Evolutionary conservation across 2,888 invertebrate species (phyloP).

Genomic region (Spisula subtruncata): DNA sequence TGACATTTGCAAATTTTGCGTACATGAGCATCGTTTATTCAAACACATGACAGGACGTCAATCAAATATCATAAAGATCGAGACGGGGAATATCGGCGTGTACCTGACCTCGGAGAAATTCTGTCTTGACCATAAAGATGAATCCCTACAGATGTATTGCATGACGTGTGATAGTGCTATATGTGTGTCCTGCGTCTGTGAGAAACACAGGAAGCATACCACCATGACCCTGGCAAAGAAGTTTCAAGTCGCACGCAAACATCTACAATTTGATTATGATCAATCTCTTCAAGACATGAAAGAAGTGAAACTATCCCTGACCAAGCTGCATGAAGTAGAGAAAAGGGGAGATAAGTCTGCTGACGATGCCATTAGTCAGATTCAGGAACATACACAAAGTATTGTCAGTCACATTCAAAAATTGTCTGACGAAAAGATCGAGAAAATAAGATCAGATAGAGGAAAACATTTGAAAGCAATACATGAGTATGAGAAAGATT

Average conservation of each 20-base stretch:
- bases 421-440: conserved; percentile 70
- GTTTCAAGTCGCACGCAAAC: conserved; percentile 72
- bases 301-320: conserved; percentile 62
- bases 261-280: conserved; percentile 79
- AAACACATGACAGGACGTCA: conserved; percentile 74
- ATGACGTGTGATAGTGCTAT: conserved; percentile 77
- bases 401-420: conserved; percentile 71
- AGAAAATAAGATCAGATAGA: conserved; percentile 69
- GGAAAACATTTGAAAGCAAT: conserved; percentile 70
- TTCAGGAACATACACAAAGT: conserved; percentile 72
- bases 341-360: conserved; percentile 69
- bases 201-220: conserved; percentile 78
- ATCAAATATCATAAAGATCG: conserved; percentile 80
- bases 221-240: conserved; percentile 79
- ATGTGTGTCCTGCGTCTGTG: conserved; percentile 81
- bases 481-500: conserved; percentile 69
- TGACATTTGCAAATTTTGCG: conserved; percentile 83
- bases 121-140: conserved; percentile 76
- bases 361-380: conserved; percentile 66
- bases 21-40: conserved; percentile 81
- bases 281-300: conserved; percentile 71
- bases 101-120: conserved; percentile 72
- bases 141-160: conserved; percentile 81
- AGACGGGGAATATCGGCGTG: conserved; percentile 73
- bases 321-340: conserved; percentile 71